Evolutionary conservation across 2,113 vertebrate species (phyloP).

Genomic region (Atherinomorus stipes): DNA sequence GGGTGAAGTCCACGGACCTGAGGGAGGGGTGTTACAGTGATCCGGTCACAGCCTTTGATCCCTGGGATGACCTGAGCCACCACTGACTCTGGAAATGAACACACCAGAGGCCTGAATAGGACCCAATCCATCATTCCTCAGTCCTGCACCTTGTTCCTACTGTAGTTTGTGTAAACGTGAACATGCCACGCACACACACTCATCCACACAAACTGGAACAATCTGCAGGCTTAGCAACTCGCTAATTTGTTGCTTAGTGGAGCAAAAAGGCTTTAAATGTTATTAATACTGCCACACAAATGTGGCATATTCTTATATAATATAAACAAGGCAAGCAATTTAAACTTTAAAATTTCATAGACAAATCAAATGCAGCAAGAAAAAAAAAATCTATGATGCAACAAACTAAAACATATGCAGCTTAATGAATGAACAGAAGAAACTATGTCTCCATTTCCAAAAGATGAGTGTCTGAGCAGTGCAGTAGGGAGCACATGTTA

Average conservation of each 20-base stretch:
- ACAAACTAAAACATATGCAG: slow-evolving; percentile 50
- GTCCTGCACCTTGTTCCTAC: slow-evolving; percentile 21
- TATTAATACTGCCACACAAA: no score
- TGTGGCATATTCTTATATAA: no score
- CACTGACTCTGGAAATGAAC: slow-evolving; percentile 69
- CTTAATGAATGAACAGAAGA: slow-evolving; percentile 54
- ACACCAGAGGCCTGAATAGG: slow-evolving; percentile 62
- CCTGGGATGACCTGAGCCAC: slow-evolving; percentile 68
- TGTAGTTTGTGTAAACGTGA: slow-evolving; percentile 5
- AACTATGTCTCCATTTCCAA: slow-evolving; percentile 51
- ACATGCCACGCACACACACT: slow-evolving; percentile 13
- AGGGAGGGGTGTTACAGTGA: slow-evolving; percentile 65
- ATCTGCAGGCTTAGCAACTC: slow-evolving; percentile 1
- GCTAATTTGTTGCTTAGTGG: not conserved
- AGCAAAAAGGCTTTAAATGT: no score
- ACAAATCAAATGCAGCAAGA: slow-evolving; percentile 21
- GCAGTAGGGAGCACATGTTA: slow-evolving; percentile 58
- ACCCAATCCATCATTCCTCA: slow-evolving; percentile 71
- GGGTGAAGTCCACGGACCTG: slow-evolving; percentile 37
- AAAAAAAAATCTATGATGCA: slow-evolving; percentile 38
- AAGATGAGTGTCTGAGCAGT: slow-evolving; percentile 59
- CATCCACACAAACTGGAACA: not conserved
- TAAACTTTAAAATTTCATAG: not conserved
- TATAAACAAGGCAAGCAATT: no score
- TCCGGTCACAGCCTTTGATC: slow-evolving; percentile 76